Evolutionary conservation across 1,140 invertebrate species (phyloP).

Genomic region (Glossosoma conforme): DNA sequence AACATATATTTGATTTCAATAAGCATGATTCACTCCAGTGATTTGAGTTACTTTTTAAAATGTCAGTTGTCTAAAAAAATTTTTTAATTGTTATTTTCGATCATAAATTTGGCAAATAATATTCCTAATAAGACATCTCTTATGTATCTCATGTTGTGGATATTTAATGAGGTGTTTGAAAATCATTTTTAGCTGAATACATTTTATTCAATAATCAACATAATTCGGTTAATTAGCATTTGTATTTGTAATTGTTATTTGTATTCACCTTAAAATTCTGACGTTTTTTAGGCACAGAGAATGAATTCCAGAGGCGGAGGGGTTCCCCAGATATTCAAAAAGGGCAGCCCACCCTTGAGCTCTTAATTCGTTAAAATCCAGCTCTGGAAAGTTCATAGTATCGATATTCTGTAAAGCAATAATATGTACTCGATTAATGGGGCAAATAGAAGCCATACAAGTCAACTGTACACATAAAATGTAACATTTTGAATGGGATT

Average conservation of each 20-base stretch:
- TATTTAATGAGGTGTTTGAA: too few species aligned
- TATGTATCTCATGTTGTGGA: too few species aligned
- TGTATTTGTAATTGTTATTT: slow-evolving; percentile 9
- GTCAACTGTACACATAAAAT: neutral
- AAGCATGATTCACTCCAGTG: too few species aligned
- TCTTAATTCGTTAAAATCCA: slow-evolving; percentile 38
- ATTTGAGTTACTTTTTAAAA: too few species aligned
- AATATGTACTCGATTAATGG: neutral
- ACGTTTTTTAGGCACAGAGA: slow-evolving; percentile 39
- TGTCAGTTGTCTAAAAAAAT: too few species aligned
- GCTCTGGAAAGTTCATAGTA: slow-evolving; percentile 40
- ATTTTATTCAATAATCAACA: too few species aligned
- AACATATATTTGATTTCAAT: too few species aligned
- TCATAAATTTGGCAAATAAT: too few species aligned
- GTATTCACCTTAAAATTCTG: slow-evolving; percentile 46
- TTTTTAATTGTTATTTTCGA: too few species aligned
- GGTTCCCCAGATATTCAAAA: slow-evolving; percentile 41
- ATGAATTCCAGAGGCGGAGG: slow-evolving; percentile 36
- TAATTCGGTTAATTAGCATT: slow-evolving; percentile 1
- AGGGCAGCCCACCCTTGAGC: slow-evolving; percentile 42
- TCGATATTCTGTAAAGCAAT: slow-evolving; percentile 41
- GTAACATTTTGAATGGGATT: too few species aligned
- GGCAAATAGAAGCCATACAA: slow-evolving; percentile 10
- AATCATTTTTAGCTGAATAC: too few species aligned
- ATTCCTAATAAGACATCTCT: too few species aligned